Evolutionary conservation across 2,888 invertebrate species (phyloP), one percentile per base, ranked within the genome.

Genomic region (Eulithis prunata): DNA sequence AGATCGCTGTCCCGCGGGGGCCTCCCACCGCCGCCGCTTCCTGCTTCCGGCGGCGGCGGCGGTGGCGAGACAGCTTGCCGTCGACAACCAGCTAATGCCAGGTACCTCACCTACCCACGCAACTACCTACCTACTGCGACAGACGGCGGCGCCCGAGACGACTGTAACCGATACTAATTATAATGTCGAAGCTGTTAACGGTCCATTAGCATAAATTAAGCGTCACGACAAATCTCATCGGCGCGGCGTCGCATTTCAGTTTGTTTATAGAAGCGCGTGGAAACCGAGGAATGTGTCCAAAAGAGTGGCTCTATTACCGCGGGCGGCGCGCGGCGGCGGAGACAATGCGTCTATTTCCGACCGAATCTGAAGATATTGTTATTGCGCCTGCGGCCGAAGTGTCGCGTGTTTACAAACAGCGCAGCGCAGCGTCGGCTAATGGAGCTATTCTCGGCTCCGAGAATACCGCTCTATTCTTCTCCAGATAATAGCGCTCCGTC

Each of bases 121-220:
- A 6, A 32, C 32, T 11, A 41, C 10, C 8, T 41, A 41, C 38
- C 38, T 38, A 38, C 38, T 8, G 38, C 41, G 8, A 10, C 41
- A 41, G 41, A 8, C 60, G 53, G 53, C 12, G 49, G 53, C 12
- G 49, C 14, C 21, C 43, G 64, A 32, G 28, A 13, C 47, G 21
- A 4, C 67, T 71, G 77, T 74, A 77, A 75, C 78, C 77, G 75
- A 77, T 79, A 77, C 83, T 82, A 82, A 83, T 82, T 79, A 78
- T 81, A 80, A 82, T 83, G 83, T 84, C 77, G 83, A 73, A 74
- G 78, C 79, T 82, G 82, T 88, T 84, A 85, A 85, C 86, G 78
- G 78, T 86, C 88, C 90, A 89, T 89, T 89, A 89, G 86, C 86
- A 84, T 89, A 87, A 89, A 90, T 86, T 83, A 87, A 81, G 80